These are phyloP conservation scores for Phaenicophaeus curvirostris DNA, from an alignment of 2,797 vertebrate genomes.

Conservation along the genomic window DNA sequence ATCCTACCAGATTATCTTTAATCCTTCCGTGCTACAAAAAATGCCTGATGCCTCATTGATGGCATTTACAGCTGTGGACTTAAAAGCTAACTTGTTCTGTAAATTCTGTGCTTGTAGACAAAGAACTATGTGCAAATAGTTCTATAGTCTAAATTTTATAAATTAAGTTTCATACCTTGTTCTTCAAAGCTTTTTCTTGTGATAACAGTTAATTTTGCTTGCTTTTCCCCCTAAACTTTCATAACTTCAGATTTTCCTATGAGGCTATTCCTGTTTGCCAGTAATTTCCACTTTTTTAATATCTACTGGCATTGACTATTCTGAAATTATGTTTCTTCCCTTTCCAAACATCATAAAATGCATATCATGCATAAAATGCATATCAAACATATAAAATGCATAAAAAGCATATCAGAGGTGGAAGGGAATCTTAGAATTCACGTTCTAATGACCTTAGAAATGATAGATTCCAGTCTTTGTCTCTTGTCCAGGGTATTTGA, in stretches of 20 bases:
- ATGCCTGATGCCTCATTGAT: neutral
- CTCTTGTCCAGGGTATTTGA: neutral
- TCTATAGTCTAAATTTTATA: neutral
- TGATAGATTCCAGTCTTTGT: neutral
- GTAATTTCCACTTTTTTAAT: neutral
- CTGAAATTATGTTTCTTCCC: neutral
- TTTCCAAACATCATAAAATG: neutral
- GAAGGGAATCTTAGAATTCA: neutral
- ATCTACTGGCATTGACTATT: neutral
- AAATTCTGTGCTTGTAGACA: neutral
- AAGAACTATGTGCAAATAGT: neutral
- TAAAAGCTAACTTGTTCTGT: accelerated
- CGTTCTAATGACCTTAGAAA: neutral
- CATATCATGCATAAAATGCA: too few relatives aligned
- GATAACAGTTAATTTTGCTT: neutral
- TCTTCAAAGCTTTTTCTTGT: neutral
- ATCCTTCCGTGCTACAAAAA: neutral
- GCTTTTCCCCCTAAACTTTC: neutral
- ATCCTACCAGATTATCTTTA: neutral
- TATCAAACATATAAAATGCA: too few relatives aligned
- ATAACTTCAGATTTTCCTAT: neutral
- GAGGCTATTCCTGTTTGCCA: neutral
- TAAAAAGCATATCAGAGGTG: neutral
- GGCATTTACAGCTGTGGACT: neutral
- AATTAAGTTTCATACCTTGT: neutral